Base-by-base conservation (phyloP, 2,113 vertebrate species). In the Sturnus vulgaris region DNA sequence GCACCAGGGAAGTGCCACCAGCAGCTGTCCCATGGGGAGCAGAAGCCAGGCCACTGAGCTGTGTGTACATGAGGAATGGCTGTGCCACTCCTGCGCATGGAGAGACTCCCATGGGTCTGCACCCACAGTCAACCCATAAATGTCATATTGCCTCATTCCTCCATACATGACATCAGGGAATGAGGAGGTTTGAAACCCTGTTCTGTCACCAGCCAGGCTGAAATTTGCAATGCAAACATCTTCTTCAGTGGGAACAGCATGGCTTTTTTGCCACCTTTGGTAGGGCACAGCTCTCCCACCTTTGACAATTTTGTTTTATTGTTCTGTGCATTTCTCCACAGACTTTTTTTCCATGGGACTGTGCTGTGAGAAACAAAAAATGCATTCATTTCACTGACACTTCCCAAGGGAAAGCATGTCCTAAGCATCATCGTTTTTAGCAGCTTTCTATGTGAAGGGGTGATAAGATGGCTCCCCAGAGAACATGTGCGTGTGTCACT, bases 371-470 rank as follows among this genome's bases (percentile, higher is more conserved):
- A 70, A 93, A 76, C 46, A 94, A 65, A 65, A 91, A 89, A 79
- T 53, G 24, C 39, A 18, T 85, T 91, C 8, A 70, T 85, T 89
- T 68, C 14, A 4, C 30, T 80, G 70, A 50, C 40, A 33, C 22
- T 77, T 95, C 87, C 87, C 90, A 77, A 85, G 82, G 82, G 95
- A 96, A 94, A 91, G 24, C 31, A 47, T 23, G 42, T 31, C 59
- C 63, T 80, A 66, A 82, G 30, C 70, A 76, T 69, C 81, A 72
- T 53, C 5, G 27, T 82, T 87, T 89, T 79, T 70, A 50, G 66
- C 73, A 84, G 82, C 42, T 80, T 57, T 87, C 53, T 69, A 5
- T 80, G 70, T 39, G 63, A 82, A 87, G 63, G 12, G 19, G 33
- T 17, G 53, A 79, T 88, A 95, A 76, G 75, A 87, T 70, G 64